A percentile compares a stretch with the other conserved stretches of the same genome.
Conservation (phyloP, 23 tunicate genomes). For the Trididemnum nubilum region DNA sequence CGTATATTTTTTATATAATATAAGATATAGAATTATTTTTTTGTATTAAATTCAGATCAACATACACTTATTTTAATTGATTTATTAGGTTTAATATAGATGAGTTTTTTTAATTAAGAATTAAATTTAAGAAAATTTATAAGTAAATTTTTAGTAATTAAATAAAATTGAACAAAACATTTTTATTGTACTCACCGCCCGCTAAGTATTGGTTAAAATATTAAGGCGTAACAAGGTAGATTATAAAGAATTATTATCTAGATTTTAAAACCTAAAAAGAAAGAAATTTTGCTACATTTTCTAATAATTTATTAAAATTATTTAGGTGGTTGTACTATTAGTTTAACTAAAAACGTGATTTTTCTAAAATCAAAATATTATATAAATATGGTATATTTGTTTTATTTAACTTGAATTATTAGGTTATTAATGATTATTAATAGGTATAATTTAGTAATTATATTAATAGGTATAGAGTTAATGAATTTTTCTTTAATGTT, state of each 20-base stretch:
- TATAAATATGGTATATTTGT: too few species aligned
- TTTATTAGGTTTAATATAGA: background rate
- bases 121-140: background rate
- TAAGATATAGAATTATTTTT: too few species aligned
- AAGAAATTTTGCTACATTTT: too few species aligned
- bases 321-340: too few species aligned
- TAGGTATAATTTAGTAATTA: too few species aligned
- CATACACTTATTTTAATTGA: background rate
- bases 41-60: background rate
- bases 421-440: too few species aligned
- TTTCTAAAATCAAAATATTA: background rate
- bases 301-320: too few species aligned
- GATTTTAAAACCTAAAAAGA: background rate
- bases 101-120: background rate
- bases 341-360: background rate
- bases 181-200: constrained; percentile 8
- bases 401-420: too few species aligned
- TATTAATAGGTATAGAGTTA: too few species aligned
- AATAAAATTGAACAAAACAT: background rate
- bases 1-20: too few species aligned
- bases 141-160: background rate
- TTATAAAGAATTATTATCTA: background rate
- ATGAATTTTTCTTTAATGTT: too few species aligned
- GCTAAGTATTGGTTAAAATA: background rate
- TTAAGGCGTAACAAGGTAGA: constrained; percentile 1